Base-by-base conservation (phyloP, 2,888 invertebrate genomes). In the Vannuccia rotundouncinata region DNA sequence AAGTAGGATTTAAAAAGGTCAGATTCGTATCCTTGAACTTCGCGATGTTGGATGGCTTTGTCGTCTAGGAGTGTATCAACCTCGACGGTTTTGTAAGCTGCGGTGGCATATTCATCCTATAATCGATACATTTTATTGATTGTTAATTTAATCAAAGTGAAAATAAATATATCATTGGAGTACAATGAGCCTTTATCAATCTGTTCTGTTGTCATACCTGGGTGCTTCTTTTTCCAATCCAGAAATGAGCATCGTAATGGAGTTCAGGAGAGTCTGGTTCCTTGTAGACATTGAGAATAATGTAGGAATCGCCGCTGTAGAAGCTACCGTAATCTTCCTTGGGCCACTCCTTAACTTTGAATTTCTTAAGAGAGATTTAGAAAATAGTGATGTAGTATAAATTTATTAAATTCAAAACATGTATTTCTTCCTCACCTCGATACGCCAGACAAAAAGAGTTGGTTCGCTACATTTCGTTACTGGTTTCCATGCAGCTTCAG, bases 1-100 rank as follows among this genome's bases (percentile, higher is more conserved):
- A 88, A 88, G 83, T 87, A 87, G 2, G 84, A 84, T 79, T 83
- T 84, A 83, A 88, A 88, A 27, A 85, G 83, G 31, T 84, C 84
- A 1, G 86, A 86, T 82, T 88, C 87, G 78, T 85, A 84, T 1
- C 84, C 85, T 81, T 86, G 85, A 25, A 86, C 86, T 80, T 87
- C 87, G 29, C 88, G 79, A 82, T 88, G 87, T 79, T 88, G 88
- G 5, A 88, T 83, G 0, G 88, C 85, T 17, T 80, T 82, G 81
- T 88, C 88, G 80, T 87, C 85, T 1, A 88, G 83, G 78, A 83
- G 85, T 1, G 85, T 86, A 83, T 88, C 88, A 74, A 88, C 83
- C 80, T 88, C 88, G 0, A 88, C 88, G 0, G 88, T 88, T 83
- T 88, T 88, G 84, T 88, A 88, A 17, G 88, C 88, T 0, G 87